Base-by-base conservation (phyloP, 2,797 vertebrate species). In the Enteromius mattozi region DNA sequence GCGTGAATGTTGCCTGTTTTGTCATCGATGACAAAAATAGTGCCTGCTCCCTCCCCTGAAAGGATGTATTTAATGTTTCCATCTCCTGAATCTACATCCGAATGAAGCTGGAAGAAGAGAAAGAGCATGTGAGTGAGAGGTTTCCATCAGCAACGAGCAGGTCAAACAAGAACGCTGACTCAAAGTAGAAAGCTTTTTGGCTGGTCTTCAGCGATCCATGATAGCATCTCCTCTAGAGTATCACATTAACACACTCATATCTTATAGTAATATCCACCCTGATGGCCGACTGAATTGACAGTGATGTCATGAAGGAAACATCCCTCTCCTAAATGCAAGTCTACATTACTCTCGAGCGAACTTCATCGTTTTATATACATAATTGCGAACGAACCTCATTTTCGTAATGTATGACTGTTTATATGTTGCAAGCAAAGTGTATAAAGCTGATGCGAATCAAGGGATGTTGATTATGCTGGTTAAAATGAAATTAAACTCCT, bases 1-100 rank as follows among this genome's bases (percentile, higher is more conserved):
- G 98, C 98, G 1, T 99, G 98, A 92, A 99, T 99, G 93, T 99
- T 99, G 89, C 98, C 98, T 78, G 98, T 99, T 94, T 98, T 99
- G 93, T 99, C 98, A 78, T 99, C 98, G 19, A 99, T 99, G 86
- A 99, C 98, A 83, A 99, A 99, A 95, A 99, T 99, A 27, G 97
- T 99, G 78, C 98, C 98, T 0, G 98, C 98, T 42, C 98, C 98
- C 91, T 99, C 98, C 56, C 98, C 98, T 77, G 98, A 98, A 90
- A 99, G 97, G 94, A 99, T 99, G 91, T 99, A 99, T 94, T 98
- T 99, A 93, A 99, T 98, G 92, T 96, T 97, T 49, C 98, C 98
- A 37, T 96, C 91, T 45, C 98, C 98, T 27, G 94, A 95, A 92
- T 99, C 98, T 45, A 98, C 97, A 76, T 99, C 98, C 21, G 98